phyloP scores from a whole-genome alignment of 2,113 vertebrate species.

The Promerops cafer region DNA sequence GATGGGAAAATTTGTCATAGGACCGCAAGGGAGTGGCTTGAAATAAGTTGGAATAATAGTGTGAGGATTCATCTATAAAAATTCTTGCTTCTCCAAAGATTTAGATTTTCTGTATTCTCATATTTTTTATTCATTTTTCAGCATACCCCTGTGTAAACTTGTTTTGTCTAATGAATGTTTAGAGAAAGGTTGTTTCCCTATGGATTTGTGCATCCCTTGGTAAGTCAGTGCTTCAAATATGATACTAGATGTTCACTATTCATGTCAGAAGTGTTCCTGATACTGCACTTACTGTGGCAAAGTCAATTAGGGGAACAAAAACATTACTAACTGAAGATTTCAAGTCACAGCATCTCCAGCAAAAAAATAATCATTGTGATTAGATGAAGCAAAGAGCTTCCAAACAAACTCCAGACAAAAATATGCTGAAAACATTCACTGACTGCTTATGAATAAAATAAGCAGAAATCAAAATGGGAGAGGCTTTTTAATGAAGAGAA shows the following conservation, averaged over 20 bases:
- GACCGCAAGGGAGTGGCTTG: background rate
- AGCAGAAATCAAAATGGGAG: background rate
- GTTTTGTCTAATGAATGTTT: background rate
- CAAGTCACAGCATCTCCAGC: background rate
- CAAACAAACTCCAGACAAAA: background rate
- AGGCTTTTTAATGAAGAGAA: background rate
- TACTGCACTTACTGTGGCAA: background rate
- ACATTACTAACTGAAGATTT: background rate
- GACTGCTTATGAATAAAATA: background rate
- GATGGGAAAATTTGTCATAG: background rate
- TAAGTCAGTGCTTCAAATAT: background rate
- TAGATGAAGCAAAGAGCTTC: background rate
- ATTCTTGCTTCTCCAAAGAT: background rate
- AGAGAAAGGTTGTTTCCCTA: background rate
- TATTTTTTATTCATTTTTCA: background rate
- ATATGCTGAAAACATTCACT: background rate
- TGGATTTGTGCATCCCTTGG: background rate
- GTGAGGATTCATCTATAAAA: background rate
- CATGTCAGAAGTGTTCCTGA: background rate
- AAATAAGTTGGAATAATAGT: background rate
- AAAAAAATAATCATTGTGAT: background rate
- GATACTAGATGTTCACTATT: background rate
- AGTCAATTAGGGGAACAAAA: background rate
- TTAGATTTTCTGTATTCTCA: background rate
- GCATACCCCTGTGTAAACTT: background rate